Evolutionary conservation across 2,113 vertebrate genomes (phyloP).

Genomic region (Orientallactaga bullata): DNA sequence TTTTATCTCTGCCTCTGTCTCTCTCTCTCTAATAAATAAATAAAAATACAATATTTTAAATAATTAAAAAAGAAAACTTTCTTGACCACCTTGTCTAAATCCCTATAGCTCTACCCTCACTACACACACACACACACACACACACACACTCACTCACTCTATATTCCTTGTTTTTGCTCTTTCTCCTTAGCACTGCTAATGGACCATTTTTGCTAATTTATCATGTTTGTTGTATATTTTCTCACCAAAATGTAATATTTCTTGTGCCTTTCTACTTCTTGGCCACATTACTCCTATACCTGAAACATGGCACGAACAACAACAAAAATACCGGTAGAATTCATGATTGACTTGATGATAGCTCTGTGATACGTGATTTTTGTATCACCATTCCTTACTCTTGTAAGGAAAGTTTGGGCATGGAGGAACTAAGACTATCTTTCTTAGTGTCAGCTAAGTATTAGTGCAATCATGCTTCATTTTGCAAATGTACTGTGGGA

Average conservation of each 20-base stretch:
- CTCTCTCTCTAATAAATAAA: no score
- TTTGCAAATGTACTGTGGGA: not conserved
- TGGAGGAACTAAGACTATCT: not conserved
- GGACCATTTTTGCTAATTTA: not conserved
- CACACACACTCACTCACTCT: not conserved
- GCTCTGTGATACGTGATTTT: conserved; percentile 28
- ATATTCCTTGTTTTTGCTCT: not conserved
- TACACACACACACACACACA: not conserved
- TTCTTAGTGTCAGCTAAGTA: not conserved
- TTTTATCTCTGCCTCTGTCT: no score
- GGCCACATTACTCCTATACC: not conserved
- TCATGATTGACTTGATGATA: not conserved
- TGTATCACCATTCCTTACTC: not conserved
- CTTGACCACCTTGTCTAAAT: not conserved
- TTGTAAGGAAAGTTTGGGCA: not conserved
- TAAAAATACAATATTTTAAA: no score
- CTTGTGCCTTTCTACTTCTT: not conserved
- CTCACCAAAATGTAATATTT: not conserved
- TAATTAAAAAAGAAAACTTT: not conserved
- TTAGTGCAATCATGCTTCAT: not conserved
- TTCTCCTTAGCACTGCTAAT: not conserved
- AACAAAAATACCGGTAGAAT: not conserved
- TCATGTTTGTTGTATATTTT: not conserved
- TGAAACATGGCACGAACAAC: not conserved
- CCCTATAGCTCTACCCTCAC: not conserved